phyloP scores from a whole-genome alignment of 1,140 invertebrate genomes.

The Pinna nobilis region DNA sequence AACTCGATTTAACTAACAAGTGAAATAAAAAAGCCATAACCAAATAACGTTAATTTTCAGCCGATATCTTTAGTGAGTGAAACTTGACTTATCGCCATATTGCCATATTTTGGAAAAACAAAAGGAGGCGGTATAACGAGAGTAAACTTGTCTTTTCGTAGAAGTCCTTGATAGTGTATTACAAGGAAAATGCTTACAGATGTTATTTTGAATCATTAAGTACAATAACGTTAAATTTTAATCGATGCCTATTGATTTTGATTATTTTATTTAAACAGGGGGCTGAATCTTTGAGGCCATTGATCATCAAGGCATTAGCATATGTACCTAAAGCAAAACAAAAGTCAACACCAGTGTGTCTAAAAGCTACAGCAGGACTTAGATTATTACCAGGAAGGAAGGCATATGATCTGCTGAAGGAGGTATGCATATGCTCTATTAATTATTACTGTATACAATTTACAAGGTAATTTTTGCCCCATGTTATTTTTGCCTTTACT shows the following conservation, averaged over 20 bases:
- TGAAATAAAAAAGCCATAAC: no score
- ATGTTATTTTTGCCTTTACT: background rate
- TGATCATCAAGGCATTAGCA: constrained; percentile 86
- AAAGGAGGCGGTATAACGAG: no score
- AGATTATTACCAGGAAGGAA: constrained; percentile 85
- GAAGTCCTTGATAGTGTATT: no score
- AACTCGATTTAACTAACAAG: no score
- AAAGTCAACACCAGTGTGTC: constrained; percentile 83
- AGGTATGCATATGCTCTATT: constrained; percentile 41
- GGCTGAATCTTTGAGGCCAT: constrained; percentile 81
- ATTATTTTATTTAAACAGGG: constrained; percentile 75
- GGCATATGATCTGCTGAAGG: constrained; percentile 79
- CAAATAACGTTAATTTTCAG: no score
- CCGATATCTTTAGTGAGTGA: no score
- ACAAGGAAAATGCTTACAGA: no score
- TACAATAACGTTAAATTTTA: background rate
- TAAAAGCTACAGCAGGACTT: constrained; percentile 91
- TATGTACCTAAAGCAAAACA: constrained; percentile 85
- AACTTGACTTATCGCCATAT: no score
- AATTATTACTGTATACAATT: background rate
- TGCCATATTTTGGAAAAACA: no score
- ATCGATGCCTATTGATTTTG: background rate
- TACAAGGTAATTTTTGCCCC: no score
- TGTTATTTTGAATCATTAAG: no score
- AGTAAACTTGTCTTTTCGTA: no score